These are phyloP conservation scores for Dendrolimus punctatus DNA, from an alignment of 1,140 invertebrate genomes.

Conservation along the genomic window DNA sequence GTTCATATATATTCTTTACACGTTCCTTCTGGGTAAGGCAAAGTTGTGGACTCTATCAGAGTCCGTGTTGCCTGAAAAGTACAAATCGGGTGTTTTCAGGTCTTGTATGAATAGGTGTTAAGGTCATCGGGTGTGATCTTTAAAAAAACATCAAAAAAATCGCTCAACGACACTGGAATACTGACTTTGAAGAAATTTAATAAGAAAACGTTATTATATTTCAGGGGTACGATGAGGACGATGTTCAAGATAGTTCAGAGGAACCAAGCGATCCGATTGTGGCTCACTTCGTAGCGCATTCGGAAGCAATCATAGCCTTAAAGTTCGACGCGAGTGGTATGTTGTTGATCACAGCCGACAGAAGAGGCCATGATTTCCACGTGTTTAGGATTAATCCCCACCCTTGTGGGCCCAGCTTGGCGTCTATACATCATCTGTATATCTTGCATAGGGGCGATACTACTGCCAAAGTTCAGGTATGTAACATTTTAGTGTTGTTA, in stretches of 20 bases:
- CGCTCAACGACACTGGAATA: too few species aligned
- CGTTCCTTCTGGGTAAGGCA: too few species aligned
- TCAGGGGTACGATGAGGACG: conserved; percentile 73
- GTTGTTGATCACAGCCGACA: conserved; percentile 93
- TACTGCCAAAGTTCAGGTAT: conserved; percentile 82
- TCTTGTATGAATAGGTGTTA: too few species aligned
- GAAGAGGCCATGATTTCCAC: conserved; percentile 96
- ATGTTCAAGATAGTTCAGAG: conserved; percentile 65
- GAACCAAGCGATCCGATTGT: conserved; percentile 80
- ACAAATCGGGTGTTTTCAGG: too few species aligned
- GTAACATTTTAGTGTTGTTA: background rate
- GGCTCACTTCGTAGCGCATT: conserved; percentile 96
- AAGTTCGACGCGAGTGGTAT: conserved; percentile 94
- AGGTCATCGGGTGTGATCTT: too few species aligned
- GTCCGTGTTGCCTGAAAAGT: too few species aligned
- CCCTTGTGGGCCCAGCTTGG: conserved; percentile 88
- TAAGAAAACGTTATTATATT: background rate
- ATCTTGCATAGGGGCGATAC: conserved; percentile 92
- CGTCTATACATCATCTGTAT: conserved; percentile 97
- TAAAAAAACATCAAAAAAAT: too few species aligned
- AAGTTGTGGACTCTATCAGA: too few species aligned
- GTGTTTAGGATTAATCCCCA: conserved; percentile 96
- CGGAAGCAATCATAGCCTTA: conserved; percentile 91
- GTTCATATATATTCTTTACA: too few species aligned
- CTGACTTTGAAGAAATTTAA: background rate